Percentiles rank a stretch among this genome's conserved stretches.
Conservation (phyloP, 1,140 invertebrate species). For the Asbolus verrucosus region DNA sequence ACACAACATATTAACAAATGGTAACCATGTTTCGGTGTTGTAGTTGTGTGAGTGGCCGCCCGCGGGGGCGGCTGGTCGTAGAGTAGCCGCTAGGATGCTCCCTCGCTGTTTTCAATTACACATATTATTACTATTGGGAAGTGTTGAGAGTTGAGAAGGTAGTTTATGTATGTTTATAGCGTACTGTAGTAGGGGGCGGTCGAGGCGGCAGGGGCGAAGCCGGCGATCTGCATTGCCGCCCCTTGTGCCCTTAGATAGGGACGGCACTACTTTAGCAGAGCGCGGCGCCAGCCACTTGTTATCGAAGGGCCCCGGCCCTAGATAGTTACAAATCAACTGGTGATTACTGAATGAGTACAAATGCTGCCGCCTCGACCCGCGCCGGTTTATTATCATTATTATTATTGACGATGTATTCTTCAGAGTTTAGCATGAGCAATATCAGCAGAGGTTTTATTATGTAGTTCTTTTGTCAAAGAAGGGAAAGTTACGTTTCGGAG, state of each 20-base stretch:
- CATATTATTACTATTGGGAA: conserved; percentile 63
- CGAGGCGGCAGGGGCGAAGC: conserved; percentile 53
- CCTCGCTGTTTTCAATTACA: conserved; percentile 64
- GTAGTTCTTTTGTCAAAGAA: conserved; percentile 40
- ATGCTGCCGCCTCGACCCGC: conserved; percentile 55
- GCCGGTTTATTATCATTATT: conserved; percentile 59
- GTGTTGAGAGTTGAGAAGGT: conserved; percentile 63
- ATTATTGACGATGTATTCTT: conserved; percentile 59
- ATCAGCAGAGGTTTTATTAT: conserved; percentile 57
- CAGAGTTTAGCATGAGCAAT: conserved; percentile 61
- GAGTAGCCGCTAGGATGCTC: conserved; percentile 58
- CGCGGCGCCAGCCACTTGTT: conserved; percentile 54
- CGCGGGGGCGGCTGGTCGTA: conserved; percentile 49
- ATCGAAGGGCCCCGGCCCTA: conserved; percentile 32
- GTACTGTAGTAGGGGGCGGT: conserved; percentile 63
- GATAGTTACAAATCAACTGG: conserved; percentile 58
- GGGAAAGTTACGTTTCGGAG: conserved; percentile 32
- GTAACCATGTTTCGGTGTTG: conserved; percentile 59
- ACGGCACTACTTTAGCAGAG: conserved; percentile 62
- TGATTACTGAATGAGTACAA: conserved; percentile 65
- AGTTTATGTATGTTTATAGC: conserved; percentile 65
- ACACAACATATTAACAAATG: conserved; percentile 52
- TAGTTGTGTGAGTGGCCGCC: conserved; percentile 58
- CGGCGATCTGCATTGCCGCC: conserved; percentile 60
- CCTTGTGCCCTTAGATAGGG: conserved; percentile 57